Percentiles rank a stretch among this genome's conserved stretches.
These are phyloP conservation scores for Phalloptychus januarius DNA, from an alignment of 2,797 vertebrate species.

Conservation along the genomic window DNA sequence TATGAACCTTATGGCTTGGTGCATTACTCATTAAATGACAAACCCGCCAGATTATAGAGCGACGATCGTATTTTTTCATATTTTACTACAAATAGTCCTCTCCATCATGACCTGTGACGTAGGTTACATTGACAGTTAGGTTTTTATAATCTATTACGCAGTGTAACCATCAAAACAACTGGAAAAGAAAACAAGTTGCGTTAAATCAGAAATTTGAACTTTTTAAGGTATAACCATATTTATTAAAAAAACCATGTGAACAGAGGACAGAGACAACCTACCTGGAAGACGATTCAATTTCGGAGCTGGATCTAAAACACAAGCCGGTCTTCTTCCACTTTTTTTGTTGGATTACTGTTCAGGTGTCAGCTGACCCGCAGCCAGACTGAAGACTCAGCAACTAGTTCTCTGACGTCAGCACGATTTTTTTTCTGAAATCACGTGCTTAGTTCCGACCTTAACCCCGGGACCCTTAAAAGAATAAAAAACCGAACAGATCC, in stretches of 20 bases:
- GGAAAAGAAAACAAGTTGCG: background rate
- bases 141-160: background rate
- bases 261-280: constrained; percentile 11
- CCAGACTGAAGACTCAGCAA: constrained; percentile 50
- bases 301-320: background rate
- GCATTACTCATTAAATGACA: background rate
- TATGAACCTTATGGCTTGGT: rapidly evolving
- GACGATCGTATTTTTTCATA: background rate
- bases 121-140: background rate
- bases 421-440: constrained; percentile 12
- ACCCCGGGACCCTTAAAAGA: background rate
- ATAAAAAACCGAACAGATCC: background rate
- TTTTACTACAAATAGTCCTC: background rate
- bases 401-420: constrained; percentile 30
- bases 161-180: background rate
- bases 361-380: constrained; percentile 53
- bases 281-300: background rate
- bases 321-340: background rate
- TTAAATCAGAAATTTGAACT: too few species aligned
- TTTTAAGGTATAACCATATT: background rate
- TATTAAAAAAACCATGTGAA: background rate
- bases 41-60: background rate
- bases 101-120: background rate
- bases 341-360: background rate
- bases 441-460: constrained; percentile 4